phyloP scores from a whole-genome alignment of 2,888 invertebrate species.

The Hedychridium roseum region DNA sequence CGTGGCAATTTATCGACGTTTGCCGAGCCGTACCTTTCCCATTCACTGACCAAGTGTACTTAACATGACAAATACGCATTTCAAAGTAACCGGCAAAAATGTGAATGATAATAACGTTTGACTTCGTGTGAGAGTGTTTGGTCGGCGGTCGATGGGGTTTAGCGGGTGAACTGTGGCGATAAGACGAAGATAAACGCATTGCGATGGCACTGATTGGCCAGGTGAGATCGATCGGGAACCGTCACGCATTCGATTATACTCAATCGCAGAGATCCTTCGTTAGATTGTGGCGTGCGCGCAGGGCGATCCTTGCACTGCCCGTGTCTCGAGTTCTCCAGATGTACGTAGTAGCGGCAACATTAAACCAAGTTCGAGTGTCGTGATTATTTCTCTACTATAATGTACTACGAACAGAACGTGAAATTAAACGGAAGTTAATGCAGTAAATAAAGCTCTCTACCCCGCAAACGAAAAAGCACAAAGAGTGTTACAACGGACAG shows the following conservation, averaged over 20 bases:
- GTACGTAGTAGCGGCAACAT: constrained; percentile 47
- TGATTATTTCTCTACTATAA: constrained; percentile 56
- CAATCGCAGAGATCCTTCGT: constrained; percentile 54
- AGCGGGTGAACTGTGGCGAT: too few relatives aligned
- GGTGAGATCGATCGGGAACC: constrained; percentile 7
- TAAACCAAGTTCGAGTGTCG: constrained; percentile 57
- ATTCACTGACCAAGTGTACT: too few relatives aligned
- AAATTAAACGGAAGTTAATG: constrained; percentile 53
- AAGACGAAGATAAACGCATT: too few relatives aligned
- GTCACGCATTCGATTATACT: constrained; percentile 50
- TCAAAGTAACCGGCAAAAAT: too few relatives aligned
- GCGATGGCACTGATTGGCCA: too few relatives aligned
- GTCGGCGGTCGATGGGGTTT: too few relatives aligned
- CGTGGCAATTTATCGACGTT: too few relatives aligned
- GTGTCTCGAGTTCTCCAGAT: constrained; percentile 62
- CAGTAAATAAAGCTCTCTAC: constrained; percentile 70
- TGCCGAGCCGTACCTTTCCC: too few relatives aligned
- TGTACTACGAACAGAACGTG: constrained; percentile 55
- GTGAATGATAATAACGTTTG: too few relatives aligned
- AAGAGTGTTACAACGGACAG: constrained; percentile 50
- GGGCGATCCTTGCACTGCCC: constrained; percentile 42
- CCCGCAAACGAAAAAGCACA: constrained; percentile 67
- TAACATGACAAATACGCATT: too few relatives aligned
- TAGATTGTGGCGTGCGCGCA: constrained; percentile 53
- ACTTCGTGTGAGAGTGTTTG: too few relatives aligned